Evolutionary conservation across 2,888 invertebrate genomes (phyloP).

Genomic region (Tetragnatha montana): DNA sequence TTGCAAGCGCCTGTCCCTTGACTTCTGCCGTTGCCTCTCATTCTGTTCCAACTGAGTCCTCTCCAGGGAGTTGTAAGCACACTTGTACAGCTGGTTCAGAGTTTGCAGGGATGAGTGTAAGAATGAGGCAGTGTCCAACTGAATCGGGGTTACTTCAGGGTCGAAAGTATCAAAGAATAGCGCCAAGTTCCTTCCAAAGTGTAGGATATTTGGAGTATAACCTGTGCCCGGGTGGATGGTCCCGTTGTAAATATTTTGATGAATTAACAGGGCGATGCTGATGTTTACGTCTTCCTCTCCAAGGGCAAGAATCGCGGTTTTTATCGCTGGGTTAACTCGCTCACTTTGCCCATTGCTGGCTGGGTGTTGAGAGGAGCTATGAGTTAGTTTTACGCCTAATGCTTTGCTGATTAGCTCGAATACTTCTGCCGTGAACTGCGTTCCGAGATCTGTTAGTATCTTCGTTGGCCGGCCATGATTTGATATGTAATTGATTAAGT

Average conservation of each 20-base stretch:
- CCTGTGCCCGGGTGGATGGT: background rate
- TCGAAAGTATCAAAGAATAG: conserved; percentile 15
- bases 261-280: background rate
- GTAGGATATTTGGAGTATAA: background rate
- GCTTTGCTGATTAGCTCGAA: background rate
- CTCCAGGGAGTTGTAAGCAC: background rate
- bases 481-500: background rate
- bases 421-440: background rate
- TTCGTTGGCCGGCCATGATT: background rate
- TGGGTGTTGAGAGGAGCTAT: background rate
- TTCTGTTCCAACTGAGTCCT: conserved; percentile 5
- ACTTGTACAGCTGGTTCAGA: background rate
- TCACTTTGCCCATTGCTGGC: background rate
- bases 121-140: background rate
- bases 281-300: too few species aligned
- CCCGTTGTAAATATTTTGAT: conserved; percentile 12
- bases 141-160: background rate
- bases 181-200: conserved; percentile 13
- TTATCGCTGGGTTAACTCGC: background rate
- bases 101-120: background rate
- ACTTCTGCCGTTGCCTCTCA: background rate
- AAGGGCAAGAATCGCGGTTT: background rate
- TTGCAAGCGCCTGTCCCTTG: background rate
- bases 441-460: background rate
- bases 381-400: background rate